Conservation (phyloP, 2,888 invertebrate species). For the Acholoe squamosa region DNA sequence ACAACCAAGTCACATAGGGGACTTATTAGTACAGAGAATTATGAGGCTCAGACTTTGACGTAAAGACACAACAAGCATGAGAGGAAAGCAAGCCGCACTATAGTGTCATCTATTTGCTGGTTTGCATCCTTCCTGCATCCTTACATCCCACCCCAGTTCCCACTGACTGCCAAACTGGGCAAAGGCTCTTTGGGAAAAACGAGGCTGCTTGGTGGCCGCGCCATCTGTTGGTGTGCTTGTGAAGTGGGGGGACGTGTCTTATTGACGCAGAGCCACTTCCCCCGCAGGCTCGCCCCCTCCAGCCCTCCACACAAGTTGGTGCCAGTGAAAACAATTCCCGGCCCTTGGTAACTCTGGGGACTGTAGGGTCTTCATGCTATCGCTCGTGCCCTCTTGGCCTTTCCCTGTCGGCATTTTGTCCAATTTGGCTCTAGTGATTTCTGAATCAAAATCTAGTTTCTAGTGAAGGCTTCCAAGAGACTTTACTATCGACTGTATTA, state of each 20-base stretch:
- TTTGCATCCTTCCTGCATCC: not conserved
- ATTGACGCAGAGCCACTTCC: not conserved
- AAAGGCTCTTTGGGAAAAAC: not conserved
- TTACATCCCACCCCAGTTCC: not conserved
- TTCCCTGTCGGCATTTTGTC: not conserved
- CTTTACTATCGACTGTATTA: no score
- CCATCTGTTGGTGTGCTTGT: constrained; percentile 7
- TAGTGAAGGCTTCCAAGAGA: not conserved
- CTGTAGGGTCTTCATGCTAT: not conserved
- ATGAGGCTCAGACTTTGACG: not conserved
- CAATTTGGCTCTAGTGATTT: not conserved
- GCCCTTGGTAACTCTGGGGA: not conserved
- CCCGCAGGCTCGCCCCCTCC: no score
- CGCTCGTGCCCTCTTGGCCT: not conserved
- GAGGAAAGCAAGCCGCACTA: no score
- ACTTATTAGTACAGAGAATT: not conserved
- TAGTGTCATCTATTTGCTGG: no score
- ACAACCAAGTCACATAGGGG: not conserved
- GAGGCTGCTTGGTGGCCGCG: not conserved
- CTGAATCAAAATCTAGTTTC: constrained; percentile 6
- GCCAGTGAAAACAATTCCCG: constrained; percentile 9
- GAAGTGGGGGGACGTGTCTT: constrained; percentile 14
- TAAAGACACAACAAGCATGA: no score
- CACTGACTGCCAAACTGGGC: not conserved
- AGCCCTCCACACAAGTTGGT: not conserved